Percentiles rank a stretch among this genome's conserved stretches.
Evolutionary conservation across 2,797 vertebrate genomes (phyloP).

Genomic region (Sebastes cheni): DNA sequence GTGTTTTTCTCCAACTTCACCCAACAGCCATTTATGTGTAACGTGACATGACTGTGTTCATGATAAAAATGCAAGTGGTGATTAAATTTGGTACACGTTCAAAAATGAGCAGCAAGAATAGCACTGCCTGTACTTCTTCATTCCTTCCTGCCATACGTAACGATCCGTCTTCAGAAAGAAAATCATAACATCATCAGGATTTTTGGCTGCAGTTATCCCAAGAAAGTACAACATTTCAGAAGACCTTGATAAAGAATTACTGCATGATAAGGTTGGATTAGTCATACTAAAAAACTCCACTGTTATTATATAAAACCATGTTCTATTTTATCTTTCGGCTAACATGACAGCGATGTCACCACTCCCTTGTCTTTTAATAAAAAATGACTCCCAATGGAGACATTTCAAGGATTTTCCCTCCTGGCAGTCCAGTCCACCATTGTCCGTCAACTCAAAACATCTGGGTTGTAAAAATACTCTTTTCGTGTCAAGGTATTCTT

Average conservation of each 20-base stretch:
- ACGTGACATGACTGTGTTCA: conserved; percentile 12
- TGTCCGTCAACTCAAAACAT: conserved; percentile 65
- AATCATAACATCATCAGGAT: background rate
- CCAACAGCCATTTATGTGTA: background rate
- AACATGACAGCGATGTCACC: conserved; percentile 23
- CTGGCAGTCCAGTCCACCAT: conserved; percentile 46
- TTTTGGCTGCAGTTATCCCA: background rate
- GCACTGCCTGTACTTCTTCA: conserved; percentile 5
- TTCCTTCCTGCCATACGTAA: background rate
- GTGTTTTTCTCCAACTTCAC: background rate
- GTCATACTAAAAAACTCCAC: background rate
- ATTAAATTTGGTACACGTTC: conserved; percentile 7
- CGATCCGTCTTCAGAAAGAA: conserved; percentile 13
- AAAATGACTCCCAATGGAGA: conserved; percentile 36
- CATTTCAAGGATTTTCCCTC: conserved; percentile 55
- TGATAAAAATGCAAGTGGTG: background rate
- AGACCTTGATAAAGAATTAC: background rate
- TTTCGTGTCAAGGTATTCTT: conserved; percentile 21
- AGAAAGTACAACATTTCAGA: background rate
- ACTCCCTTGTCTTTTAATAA: conserved; percentile 47
- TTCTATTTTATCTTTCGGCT: conserved; percentile 6
- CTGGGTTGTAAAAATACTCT: conserved; percentile 54
- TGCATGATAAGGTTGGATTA: background rate
- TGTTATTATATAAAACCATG: background rate
- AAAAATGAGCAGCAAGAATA: background rate